Evolutionary conservation across 2,113 vertebrate species (phyloP).

Genomic region (Conger conger): DNA sequence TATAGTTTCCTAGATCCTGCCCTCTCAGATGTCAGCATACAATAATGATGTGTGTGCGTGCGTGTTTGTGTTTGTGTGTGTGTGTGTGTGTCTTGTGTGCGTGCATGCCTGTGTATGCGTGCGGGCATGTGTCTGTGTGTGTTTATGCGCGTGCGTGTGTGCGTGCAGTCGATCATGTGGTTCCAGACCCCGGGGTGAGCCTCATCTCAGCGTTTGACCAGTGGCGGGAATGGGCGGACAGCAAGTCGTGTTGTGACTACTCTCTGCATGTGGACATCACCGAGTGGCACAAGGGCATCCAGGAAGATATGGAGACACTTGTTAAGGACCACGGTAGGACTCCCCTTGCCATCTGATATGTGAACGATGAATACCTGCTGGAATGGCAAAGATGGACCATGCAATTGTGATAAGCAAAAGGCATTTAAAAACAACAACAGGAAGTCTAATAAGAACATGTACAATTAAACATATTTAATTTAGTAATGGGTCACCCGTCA

Average conservation of each 20-base stretch:
- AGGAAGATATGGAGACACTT: conserved; percentile 95
- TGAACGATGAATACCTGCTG: not conserved
- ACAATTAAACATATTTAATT: too few species aligned
- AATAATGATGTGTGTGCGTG: not conserved
- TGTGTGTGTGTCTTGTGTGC: conserved; percentile 1
- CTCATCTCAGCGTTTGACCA: conserved; percentile 89
- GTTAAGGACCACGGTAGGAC: conserved; percentile 92
- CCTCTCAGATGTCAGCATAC: not conserved
- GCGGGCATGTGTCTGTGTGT: conserved; percentile 6
- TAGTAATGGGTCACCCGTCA: too few species aligned
- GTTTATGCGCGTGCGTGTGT: not conserved
- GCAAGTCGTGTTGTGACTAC: conserved; percentile 96
- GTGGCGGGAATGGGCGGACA: conserved; percentile 95
- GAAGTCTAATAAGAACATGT: too few species aligned
- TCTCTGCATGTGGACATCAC: conserved; percentile 95
- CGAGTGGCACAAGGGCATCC: conserved; percentile 92
- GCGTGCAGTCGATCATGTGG: conserved; percentile 86
- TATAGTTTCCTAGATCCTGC: not conserved
- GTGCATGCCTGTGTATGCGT: conserved; percentile 28
- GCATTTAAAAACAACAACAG: too few species aligned
- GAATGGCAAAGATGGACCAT: not conserved
- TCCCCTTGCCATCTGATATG: not conserved
- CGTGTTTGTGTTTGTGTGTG: not conserved
- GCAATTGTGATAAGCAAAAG: too few species aligned
- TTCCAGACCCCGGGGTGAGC: conserved; percentile 86